Base-by-base conservation (phyloP, 1,140 invertebrate species). In the Scaptomyza montana region DNA sequence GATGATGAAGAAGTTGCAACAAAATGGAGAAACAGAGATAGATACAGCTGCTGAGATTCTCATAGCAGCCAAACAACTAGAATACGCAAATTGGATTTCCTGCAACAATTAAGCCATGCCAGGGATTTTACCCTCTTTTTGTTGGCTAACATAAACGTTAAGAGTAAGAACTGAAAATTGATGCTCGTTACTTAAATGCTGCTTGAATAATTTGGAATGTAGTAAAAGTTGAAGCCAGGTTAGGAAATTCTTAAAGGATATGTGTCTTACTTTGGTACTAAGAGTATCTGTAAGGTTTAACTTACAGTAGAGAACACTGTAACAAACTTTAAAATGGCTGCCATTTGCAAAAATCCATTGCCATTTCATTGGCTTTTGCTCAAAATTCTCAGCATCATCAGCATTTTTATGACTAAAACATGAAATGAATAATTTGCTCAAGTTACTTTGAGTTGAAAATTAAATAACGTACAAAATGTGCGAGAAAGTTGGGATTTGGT, bases 341-440 rank as follows among this genome's bases (percentile, higher is more conserved):
- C 2, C 21, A 4, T 1, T 3, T 3, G 2, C 21, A 25, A 25
- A 25, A 25, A 25, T 25, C 16, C 16, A 16, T 16, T 16, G 16
- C 16, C 16, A 16, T 16, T 16, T 16, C 16, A 16, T 16, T 16
- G 16, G 21, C 21, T 3, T 25, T 25, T 2, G 21, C 16, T 16
- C 16, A 16, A 25, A 25, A 25, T 25, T 25, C 21, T 45, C 77
- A 72, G 78, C 79, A 82, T 2, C 21, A 25, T 25, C 21, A 25
- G 21, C 21, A 3, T 4, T 25, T 25, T 25, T 25, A 25, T 25
- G 21, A 25, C 3, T 25, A 2, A 25, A 25, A 25, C 21, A 25
- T 25, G 21, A 80, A 85, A 80, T 78, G 80, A 85, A 85, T 66
- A 80, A 84, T 85, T 84, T 84, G 80, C 80, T 77, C 12, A 51